Conservation (phyloP, 2,888 invertebrate species). For the Mantis religiosa region DNA sequence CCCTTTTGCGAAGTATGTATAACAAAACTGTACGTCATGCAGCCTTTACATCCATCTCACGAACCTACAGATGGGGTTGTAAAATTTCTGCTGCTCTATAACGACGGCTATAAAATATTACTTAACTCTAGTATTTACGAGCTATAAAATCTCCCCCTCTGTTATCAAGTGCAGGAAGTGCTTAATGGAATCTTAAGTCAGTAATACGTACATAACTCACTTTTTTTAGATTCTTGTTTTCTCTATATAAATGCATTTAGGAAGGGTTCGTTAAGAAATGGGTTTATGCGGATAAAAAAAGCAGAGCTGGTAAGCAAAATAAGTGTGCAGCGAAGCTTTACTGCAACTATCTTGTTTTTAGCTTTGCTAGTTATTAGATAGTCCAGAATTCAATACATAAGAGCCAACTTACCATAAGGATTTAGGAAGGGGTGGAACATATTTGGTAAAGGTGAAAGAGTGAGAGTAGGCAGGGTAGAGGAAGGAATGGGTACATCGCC, state of each 20-base stretch:
- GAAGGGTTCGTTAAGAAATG: neutral
- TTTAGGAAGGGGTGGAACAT: too few species aligned
- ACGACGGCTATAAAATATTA: neutral
- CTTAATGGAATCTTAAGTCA: neutral
- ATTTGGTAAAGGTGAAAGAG: too few species aligned
- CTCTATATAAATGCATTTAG: neutral
- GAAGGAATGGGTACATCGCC: too few species aligned
- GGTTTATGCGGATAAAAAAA: neutral
- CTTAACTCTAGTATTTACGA: neutral
- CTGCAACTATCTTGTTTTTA: neutral
- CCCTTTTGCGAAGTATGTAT: too few species aligned
- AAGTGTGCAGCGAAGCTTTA: neutral
- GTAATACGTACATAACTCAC: neutral
- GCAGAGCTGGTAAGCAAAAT: neutral
- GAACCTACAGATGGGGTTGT: neutral
- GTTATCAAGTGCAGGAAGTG: neutral
- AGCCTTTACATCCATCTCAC: neutral
- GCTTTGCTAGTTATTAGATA: neutral
- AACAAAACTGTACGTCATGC: neutral
- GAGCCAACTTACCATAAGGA: too few species aligned
- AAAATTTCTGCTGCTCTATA: neutral
- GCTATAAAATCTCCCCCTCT: neutral
- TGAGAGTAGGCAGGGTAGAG: too few species aligned
- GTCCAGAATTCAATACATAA: neutral
- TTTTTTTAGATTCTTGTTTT: neutral